Evolutionary conservation across 2,888 invertebrate species (phyloP), one percentile per base, ranked within the genome.

Genomic region (Microplitis deprimator): DNA sequence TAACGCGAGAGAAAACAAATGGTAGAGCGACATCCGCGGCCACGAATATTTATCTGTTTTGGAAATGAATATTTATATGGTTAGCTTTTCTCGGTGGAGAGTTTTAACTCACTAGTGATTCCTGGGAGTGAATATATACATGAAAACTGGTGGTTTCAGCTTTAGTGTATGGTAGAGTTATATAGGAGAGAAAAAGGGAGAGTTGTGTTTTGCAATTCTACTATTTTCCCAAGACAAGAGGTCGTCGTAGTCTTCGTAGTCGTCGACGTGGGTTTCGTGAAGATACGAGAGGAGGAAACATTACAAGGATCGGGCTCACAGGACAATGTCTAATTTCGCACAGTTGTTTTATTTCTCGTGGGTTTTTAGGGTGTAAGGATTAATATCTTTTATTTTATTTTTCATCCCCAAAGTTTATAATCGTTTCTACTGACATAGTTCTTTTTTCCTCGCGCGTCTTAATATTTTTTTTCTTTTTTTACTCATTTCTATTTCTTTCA

Each of bases 31-130:
- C 71, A 72, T 72, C 40, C 61, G 62, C 39, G 76, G 41, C 76
- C 50, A 68, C 71, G 78, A 84, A 83, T 83, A 83, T 83, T 83
- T 85, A 82, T 84, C 81, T 79, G 69, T 79, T 77, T 77, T 73
- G 76, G 68, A 76, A 77, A 86, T 85, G 85, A 86, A 86, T 86
- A 86, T 86, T 85, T 84, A 86, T 84, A 77, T 38, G 39, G 75
- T 77, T 79, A 80, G 78, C 76, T 70, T 67, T 59, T 60, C n/a
- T 41, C 10, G 10, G 69, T 60, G 39, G 40, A 38, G 75, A 72
- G 40, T 73, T 75, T 29, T n/a, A 50, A 60, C 70, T 50, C 50
- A 13, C 50, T 50, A 13, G 70, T 65, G 39, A 20, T 73, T 69
- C 61, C 10, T 39, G 60, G 38, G 61, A 41, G 50, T 50, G 50